phyloP scores from a whole-genome alignment of 2,113 vertebrate species.

The Lucifuga dentata region DNA sequence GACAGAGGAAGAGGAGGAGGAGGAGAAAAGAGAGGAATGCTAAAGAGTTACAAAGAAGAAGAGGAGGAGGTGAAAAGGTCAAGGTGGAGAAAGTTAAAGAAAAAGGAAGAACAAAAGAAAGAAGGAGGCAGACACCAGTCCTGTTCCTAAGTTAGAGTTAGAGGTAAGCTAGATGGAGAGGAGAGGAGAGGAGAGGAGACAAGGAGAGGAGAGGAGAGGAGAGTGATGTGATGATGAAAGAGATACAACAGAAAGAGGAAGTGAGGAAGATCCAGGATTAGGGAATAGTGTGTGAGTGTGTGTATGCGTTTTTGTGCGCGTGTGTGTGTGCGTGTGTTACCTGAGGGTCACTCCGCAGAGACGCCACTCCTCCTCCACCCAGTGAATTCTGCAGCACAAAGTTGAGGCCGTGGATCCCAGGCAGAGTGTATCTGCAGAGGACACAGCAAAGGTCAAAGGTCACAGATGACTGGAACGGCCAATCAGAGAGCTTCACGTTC shows the following conservation, averaged over 20 bases:
- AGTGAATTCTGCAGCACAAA: slow-evolving; percentile 88
- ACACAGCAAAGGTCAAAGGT: slow-evolving; percentile 16
- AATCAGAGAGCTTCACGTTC: no score
- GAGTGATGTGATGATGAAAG: not conserved
- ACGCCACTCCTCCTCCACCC: slow-evolving; percentile 88
- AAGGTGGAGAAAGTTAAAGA: not conserved
- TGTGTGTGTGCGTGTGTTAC: slow-evolving; percentile 69
- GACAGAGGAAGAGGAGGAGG: not conserved
- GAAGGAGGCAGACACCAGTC: no score
- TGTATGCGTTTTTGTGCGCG: slow-evolving; percentile 22
- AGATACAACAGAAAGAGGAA: not conserved
- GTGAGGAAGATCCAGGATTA: not conserved
- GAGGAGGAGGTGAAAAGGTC: not conserved
- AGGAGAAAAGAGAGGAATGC: not conserved
- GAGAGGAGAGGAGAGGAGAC: no score
- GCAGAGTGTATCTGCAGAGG: slow-evolving; percentile 85
- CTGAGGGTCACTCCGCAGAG: slow-evolving; percentile 90
- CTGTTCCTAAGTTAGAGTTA: no score
- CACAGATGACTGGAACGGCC: no score
- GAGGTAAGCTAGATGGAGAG: no score
- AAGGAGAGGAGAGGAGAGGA: no score
- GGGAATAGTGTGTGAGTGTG: slow-evolving; percentile 13
- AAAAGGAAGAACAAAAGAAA: not conserved
- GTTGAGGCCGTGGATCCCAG: slow-evolving; percentile 87
- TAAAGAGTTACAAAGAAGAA: not conserved